These are phyloP conservation scores for Myotis yumanensis DNA, from an alignment of 2,113 vertebrate genomes.

Conservation along the genomic window DNA sequence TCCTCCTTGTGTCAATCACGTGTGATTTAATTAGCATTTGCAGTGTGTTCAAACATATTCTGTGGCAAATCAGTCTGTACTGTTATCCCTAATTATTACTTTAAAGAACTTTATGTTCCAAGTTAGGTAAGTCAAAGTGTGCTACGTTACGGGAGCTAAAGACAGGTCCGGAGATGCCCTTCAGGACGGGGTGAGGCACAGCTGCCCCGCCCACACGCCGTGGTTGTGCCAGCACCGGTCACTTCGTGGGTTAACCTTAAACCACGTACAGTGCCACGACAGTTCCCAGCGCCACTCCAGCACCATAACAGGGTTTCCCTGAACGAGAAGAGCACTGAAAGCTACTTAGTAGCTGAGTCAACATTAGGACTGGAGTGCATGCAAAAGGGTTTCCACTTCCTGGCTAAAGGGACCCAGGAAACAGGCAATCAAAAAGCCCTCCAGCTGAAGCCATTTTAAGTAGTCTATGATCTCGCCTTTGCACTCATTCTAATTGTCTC, in stretches of 20 bases:
- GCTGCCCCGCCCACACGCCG: fast-evolving
- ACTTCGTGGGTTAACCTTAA: not conserved
- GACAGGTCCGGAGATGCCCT: not conserved
- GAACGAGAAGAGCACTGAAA: not conserved
- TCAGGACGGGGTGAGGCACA: not conserved
- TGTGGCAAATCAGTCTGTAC: not conserved
- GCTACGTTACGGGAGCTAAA: not conserved
- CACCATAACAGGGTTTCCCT: not conserved
- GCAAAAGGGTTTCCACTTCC: not conserved
- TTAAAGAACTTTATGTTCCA: not conserved
- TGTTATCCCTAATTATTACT: not conserved
- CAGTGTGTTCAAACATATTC: not conserved
- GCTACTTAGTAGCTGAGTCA: not conserved
- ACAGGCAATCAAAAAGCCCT: not conserved
- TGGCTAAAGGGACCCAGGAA: not conserved
- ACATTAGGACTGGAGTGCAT: not conserved
- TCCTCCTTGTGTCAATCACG: not conserved
- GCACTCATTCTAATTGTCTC: not conserved
- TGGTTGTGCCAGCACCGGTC: fast-evolving
- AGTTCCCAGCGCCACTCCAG: not conserved
- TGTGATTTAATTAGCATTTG: not conserved
- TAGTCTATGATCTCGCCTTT: not conserved
- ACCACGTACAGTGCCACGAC: not conserved
- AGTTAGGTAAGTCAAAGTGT: not conserved
- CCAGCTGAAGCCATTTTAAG: not conserved